Percentiles rank a stretch among this genome's conserved stretches.
These are phyloP conservation scores for Vanessa cardui DNA, from an alignment of 2,888 invertebrate genomes.

Conservation along the genomic window DNA sequence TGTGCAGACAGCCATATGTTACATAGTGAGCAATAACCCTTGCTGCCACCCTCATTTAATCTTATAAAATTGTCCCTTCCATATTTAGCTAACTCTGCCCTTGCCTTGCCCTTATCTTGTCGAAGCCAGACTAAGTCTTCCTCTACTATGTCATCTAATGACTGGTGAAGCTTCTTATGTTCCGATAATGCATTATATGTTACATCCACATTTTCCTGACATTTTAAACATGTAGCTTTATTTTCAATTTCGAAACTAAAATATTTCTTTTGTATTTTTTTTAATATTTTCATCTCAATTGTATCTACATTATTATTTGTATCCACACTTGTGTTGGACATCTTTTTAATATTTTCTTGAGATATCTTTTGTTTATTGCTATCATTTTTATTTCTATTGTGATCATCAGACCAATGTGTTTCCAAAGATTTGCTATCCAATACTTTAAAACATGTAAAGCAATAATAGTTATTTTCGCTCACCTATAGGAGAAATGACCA, in stretches of 20 bases:
- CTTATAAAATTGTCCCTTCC: constrained; percentile 56
- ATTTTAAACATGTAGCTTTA: constrained; percentile 53
- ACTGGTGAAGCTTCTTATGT: constrained; percentile 29
- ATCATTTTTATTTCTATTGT: constrained; percentile 1
- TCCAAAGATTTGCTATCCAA: constrained; percentile 45
- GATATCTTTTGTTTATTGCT: neutral
- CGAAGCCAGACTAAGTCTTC: neutral
- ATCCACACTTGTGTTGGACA: neutral
- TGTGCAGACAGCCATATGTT: constrained; percentile 51
- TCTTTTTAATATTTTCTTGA: neutral
- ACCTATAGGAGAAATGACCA: constrained; percentile 50
- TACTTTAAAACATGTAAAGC: constrained; percentile 57
- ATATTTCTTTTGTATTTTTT: constrained; percentile 43
- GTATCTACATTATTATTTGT: constrained; percentile 30
- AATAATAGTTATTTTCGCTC: constrained; percentile 50
- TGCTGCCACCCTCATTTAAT: constrained; percentile 56
- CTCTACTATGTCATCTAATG: constrained; percentile 12
- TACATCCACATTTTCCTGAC: constrained; percentile 45
- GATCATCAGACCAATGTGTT: constrained; percentile 2
- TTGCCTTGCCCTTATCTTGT: constrained; percentile 54
- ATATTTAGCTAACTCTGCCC: constrained; percentile 53
- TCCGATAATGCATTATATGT: constrained; percentile 42
- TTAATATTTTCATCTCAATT: constrained; percentile 37
- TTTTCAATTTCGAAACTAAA: constrained; percentile 49
- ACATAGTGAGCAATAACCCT: constrained; percentile 60